A percentile compares a stretch with the other conserved stretches of the same genome.
phyloP scores from a whole-genome alignment of 2,113 vertebrate species.

The Oncorhynchus kisutch region DNA sequence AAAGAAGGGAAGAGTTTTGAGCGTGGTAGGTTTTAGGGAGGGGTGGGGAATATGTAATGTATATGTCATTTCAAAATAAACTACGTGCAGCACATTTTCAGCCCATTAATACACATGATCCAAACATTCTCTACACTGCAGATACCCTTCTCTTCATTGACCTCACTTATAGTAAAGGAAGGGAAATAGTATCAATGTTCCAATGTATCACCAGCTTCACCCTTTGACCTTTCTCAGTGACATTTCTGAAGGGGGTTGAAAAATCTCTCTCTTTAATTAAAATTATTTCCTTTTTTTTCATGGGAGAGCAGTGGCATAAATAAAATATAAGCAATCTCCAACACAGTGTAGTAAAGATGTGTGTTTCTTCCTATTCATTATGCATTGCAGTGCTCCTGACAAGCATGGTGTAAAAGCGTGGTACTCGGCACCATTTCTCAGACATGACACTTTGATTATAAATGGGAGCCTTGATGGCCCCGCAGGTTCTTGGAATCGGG shows the following conservation, averaged over 20 bases:
- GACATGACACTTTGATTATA: constrained; percentile 8
- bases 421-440: constrained; percentile 10
- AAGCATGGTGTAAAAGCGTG: constrained; percentile 9
- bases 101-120: constrained; percentile 61
- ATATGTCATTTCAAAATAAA: constrained; percentile 48
- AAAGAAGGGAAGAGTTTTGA: too few relatives aligned
- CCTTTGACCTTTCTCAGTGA: constrained; percentile 52
- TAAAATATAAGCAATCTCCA: constrained; percentile 31
- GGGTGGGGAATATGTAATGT: not conserved
- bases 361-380: constrained; percentile 25
- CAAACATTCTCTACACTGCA: constrained; percentile 63
- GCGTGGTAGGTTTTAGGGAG: not conserved
- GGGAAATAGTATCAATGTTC: constrained; percentile 47
- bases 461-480: constrained; percentile 2
- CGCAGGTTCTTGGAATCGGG: not conserved
- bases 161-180: constrained; percentile 35
- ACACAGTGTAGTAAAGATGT: constrained; percentile 1
- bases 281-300: constrained; percentile 5
- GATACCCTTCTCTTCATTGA: constrained; percentile 56
- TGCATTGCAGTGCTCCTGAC: constrained; percentile 17
- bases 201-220: constrained; percentile 56
- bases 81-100: constrained; percentile 61
- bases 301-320: constrained; percentile 21
- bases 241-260: constrained; percentile 43
- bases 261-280: constrained; percentile 51